Evolutionary conservation across 2,888 invertebrate species (phyloP), one percentile per base, ranked within the genome.

Genomic region (Ochropleura leucogaster): DNA sequence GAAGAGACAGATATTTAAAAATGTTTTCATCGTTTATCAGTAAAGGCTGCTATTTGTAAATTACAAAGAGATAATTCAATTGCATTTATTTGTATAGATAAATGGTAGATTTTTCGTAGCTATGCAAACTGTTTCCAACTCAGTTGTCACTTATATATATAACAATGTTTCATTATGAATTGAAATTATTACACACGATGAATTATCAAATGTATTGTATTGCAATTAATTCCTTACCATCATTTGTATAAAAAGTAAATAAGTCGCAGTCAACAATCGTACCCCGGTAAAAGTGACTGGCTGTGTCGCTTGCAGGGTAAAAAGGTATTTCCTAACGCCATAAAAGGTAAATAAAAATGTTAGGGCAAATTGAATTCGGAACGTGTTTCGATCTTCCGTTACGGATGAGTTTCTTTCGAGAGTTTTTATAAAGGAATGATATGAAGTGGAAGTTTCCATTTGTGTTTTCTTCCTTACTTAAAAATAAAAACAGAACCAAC

Each of bases 331-430:
- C 72, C 69, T 65, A 63, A 75, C 68, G 64, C 73, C 51, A 82
- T 86, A 84, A 85, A 86, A 79, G 69, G 74, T 64, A 57, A 68
- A 84, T 85, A 79, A 84, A 84, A 86, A 79, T 81, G 79, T 79
- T 75, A 84, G 69, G 40, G 81, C 77, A 84, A 84, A 86, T 85
- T 84, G 77, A 86, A 85, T 86, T 74, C 62, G 79, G 75, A 79
- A 86, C 84, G 86, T 86, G 86, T 79, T 79, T 77, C 73, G 44
- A 79, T 85, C 76, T 75, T 68, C 51, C 72, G 60, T 71, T 62
- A 67, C 64, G 68, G 74, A 74, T 66, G 60, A 53, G 72, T 53
- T 64, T 46, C 55, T 82, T 76, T 69, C 59, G 59, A 40, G 51
- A 57, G 18, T 68, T 63, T 71, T 65, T 67, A 47, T 77, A 62